Base-by-base conservation (phyloP, 2,888 invertebrate genomes). In the Nymphalis urticae region DNA sequence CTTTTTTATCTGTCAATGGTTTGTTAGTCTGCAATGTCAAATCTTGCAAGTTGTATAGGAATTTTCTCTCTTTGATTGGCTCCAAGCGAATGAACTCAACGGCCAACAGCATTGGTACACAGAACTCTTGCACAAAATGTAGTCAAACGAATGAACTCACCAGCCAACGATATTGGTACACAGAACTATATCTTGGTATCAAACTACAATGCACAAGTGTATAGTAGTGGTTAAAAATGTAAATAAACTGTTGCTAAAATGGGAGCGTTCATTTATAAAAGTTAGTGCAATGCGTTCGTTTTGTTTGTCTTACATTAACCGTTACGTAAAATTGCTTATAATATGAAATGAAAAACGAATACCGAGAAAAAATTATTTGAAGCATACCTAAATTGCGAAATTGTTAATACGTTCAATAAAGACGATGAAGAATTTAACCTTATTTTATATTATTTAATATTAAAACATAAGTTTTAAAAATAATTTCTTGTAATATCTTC, bases 171-270 rank as follows among this genome's bases (percentile, higher is more conserved):
- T 21, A 21, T 21, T 21, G 21, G 21, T 21, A 21, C 21, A 36
- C 36, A 36, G 36, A 36, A 36, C 1, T 19, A 19, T 50, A 19
- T 50, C 19, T 19, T 19, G 50, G 8, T 21, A 21, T 19, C 48
- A 21, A 21, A 53, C 21, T 51, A 51, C 51, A 53, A 21, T 21
- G 21, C 21, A 24, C 9, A 53, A 21, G 21, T 21, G 21, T 24
- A 3, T 21, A 53, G 24, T 53, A 27, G 51, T 19, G 10, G 19
- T 27, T 24, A 53, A 53, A 53, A 19, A 59, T 59, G 9, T 47
- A 59, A 59, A 59, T 42, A 47, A 59, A 59, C 21, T 19, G 19
- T 16, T n/a, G 32, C 32, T 59, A 13, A 42, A 59, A 59, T 42
- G 19, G 42, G 7, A 27, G 32, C 58, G 36, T 19, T 17, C 36